Base-by-base conservation (phyloP, 2,888 invertebrate species). In the Lathronympha strigana region DNA sequence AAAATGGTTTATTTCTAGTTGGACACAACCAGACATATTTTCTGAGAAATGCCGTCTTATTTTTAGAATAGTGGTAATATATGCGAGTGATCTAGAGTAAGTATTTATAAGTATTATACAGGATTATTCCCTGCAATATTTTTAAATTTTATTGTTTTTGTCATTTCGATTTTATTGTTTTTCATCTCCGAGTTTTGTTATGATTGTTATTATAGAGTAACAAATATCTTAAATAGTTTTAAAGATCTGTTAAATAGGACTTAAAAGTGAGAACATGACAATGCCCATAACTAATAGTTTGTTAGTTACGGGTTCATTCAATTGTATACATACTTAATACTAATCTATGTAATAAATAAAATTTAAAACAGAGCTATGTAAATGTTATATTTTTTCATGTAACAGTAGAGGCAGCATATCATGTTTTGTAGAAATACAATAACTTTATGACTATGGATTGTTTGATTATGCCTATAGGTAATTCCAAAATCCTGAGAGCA, bases 401-500 rank as follows among this genome's bases (percentile, higher is more conserved):
- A 77, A 76, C 76, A 76, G 73, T 76, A 84, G 78, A 79, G 73
- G 75, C 78, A 75, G 86, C 89, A 90, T 90, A 90, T 90, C 90
- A 89, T 83, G 87, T 88, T 89, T 89, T 87, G 76, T 89, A 88
- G 85, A 84, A 81, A 86, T 86, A 87, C 82, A 87, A 78, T 82
- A 76, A 77, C 83, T 86, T 84, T 76, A 76, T 76, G 79, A 81
- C 76, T 76, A 73, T 38, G 9, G 58, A 47, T 55, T 53, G n/a
- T 54, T 53, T 64, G 60, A 50, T 17, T 28, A 17, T 17, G 11
- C 8, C 25, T 1, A 8, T 5, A 15, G 25, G 6, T n/a, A 23
- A 8, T 13, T 38, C n/a, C n/a, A 38, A 13, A 33, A 13, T n/a
- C n/a, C n/a, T n/a, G n/a, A n/a, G n/a, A n/a, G n/a, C n/a, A n/a